Evolutionary conservation across 2,888 invertebrate species (phyloP), one percentile per base, ranked within the genome.

Genomic region (Tubulanus polymorphus): DNA sequence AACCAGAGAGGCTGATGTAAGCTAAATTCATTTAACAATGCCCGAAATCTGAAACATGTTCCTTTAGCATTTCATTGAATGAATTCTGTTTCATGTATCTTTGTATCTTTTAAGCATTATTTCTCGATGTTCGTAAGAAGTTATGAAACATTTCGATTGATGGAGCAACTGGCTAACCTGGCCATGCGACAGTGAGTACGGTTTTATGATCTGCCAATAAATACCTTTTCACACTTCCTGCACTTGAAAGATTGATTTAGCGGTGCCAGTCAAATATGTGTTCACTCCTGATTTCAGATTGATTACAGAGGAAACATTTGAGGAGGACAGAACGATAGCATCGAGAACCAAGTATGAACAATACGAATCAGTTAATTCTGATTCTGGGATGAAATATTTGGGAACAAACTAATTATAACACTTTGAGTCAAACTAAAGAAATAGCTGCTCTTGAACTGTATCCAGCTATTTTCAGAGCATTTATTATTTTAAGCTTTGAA

Each of bases 81-180:
- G 35, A n/a, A n/a, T n/a, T n/a, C n/a, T n/a, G n/a, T n/a, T n/a
- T n/a, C n/a, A n/a, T n/a, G n/a, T n/a, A n/a, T 51, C 53, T 53
- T 57, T 63, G 66, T 59, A 75, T 78, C 56, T 23, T 68, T 69
- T 29, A 69, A 75, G 81, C 89, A 91, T 81, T 87, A 88, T 75
- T 99, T 97, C 80, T 93, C 91, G 8, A 86, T 96, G 86, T 89
- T 97, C 72, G 80, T 93, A 63, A 89, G 87, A 74, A 90, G 91
- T 74, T 86, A 85, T 53, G 95, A 97, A 78, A 93, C 94, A 0
- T 94, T 89, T 79, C 85, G 87, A 18, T 79, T 97, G 66, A 94
- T 96, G 88, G 90, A 93, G 72, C 96, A 96, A 77, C 82, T 99
- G 41, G 92, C 93, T 53, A 96, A 96, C 82, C 87, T 96, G 81